Evolutionary conservation across 2,797 vertebrate genomes (phyloP), one percentile per base, ranked within the genome.

Genomic region (Crocidura indochinensis): DNA sequence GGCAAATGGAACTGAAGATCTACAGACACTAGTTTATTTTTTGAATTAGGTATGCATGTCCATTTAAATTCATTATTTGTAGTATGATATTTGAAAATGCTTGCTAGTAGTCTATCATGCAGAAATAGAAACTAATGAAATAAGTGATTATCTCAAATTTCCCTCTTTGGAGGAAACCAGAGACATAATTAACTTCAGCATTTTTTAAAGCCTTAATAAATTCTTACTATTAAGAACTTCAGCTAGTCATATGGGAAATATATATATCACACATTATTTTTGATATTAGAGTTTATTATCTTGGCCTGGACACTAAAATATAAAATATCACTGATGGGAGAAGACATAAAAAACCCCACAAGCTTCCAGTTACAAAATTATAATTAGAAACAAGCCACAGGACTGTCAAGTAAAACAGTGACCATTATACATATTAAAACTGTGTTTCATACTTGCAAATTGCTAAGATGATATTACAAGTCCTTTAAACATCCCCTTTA

Each of bases 301-400:
- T 67, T 72, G 12, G 19, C 62, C 79, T 4, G 9, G 51, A 65
- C 56, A 80, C 26, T 78, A 81, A 82, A 89, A 75, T 19, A 91
- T 1, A 88, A 78, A 26, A 9, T 90, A 27, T 62, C 71, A 76
- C 2, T 85, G 68, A 71, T 71, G 31, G 19, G 20, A 44, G 44
- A 71, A 17, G 69, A 20, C 9, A 10, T 20, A 38, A 44, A 71
- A 60, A 60, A 60, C 7, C 15, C 7, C 17, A 60, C 19, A 60
- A 20, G 19, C 15, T 31, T 69, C 17, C 29, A 38, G 29, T 11
- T 20, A 71, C 10, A 69, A 69, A 69, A 31, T 69, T 64, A 65
- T 65, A 65, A 11, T 65, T 27, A 65, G 8, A 65, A 19, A 71
- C 20, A 71, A 38, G 69, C 22, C 69, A 44, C 5, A 22, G 14